Evolutionary conservation across 2,888 invertebrate genomes (phyloP).

Genomic region (Cheilosia impressa): DNA sequence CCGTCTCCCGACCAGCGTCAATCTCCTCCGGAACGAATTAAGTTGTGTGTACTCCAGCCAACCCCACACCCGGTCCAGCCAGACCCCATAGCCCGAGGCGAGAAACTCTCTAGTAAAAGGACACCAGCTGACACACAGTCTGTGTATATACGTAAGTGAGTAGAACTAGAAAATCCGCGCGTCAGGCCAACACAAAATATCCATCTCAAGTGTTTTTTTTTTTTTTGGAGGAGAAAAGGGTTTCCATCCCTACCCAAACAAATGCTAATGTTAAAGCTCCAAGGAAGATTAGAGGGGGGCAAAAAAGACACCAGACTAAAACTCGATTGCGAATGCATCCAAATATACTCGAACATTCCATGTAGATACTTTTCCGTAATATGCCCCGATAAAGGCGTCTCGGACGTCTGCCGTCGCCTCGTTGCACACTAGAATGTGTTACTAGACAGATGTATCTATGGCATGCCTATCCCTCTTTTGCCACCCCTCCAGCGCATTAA

Average conservation of each 20-base stretch:
- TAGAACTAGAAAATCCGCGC: conserved; percentile 4
- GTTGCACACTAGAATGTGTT: neutral
- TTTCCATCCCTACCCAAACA: conserved; percentile 19
- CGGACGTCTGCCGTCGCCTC: neutral
- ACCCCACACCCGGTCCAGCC: neutral
- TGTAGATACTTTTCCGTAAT: conserved; percentile 40
- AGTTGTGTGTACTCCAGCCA: neutral
- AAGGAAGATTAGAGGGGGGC: conserved; percentile 39
- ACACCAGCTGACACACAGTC: neutral
- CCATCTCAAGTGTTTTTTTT: conserved; percentile 34
- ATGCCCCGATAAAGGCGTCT: conserved; percentile 57
- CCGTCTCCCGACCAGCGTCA: conserved; percentile 3
- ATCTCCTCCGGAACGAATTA: conserved; percentile 24
- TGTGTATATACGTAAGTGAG: neutral
- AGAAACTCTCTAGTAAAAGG: neutral
- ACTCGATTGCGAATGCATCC: conserved; percentile 50
- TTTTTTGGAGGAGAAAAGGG: conserved; percentile 38
- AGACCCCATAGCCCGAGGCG: neutral
- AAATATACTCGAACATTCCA: conserved; percentile 26
- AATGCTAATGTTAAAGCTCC: conserved; percentile 32
- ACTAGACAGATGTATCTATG: conserved; percentile 23
- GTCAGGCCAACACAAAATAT: conserved; percentile 15
- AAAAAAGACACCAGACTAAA: conserved; percentile 25
- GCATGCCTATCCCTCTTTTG: conserved; percentile 27
- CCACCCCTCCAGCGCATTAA: conserved; percentile 3